phyloP scores from a whole-genome alignment of 2,113 vertebrate species.

The Carassius gibelio region DNA sequence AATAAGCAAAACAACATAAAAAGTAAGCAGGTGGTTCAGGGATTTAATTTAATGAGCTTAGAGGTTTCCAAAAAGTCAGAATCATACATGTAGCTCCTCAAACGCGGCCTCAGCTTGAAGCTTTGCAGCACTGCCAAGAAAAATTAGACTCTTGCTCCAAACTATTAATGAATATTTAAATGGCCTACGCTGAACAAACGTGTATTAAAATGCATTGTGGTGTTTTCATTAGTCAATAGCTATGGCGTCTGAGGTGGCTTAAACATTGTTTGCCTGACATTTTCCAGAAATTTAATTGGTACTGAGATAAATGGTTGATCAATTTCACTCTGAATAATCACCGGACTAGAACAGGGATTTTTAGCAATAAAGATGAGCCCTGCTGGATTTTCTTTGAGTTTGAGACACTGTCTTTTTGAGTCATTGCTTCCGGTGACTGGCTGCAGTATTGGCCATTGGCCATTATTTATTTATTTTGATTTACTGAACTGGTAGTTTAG shows the following conservation, averaged over 20 bases:
- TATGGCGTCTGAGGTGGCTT: background rate
- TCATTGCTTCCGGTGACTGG: background rate
- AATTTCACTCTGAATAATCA: background rate
- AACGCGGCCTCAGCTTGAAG: background rate
- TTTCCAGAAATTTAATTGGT: constrained; percentile 4
- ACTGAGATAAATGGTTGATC: background rate
- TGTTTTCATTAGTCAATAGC: background rate
- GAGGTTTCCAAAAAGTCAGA: constrained; percentile 55
- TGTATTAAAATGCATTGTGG: background rate
- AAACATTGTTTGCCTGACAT: background rate
- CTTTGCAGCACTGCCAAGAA: background rate
- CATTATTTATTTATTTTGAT: too few species aligned
- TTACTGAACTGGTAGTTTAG: too few species aligned
- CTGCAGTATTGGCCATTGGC: too few species aligned
- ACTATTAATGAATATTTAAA: constrained; percentile 22
- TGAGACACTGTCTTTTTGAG: background rate
- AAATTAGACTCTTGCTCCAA: background rate
- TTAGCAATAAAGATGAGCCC: background rate
- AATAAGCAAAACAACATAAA: constrained; percentile 20
- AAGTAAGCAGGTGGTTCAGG: constrained; percentile 10
- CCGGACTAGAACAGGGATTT: background rate
- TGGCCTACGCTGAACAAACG: background rate
- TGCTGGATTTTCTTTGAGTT: background rate
- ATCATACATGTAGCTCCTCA: background rate
- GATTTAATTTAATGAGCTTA: background rate